Evolutionary conservation across 2,113 vertebrate genomes (phyloP).

Genomic region (Chamaea fasciata): DNA sequence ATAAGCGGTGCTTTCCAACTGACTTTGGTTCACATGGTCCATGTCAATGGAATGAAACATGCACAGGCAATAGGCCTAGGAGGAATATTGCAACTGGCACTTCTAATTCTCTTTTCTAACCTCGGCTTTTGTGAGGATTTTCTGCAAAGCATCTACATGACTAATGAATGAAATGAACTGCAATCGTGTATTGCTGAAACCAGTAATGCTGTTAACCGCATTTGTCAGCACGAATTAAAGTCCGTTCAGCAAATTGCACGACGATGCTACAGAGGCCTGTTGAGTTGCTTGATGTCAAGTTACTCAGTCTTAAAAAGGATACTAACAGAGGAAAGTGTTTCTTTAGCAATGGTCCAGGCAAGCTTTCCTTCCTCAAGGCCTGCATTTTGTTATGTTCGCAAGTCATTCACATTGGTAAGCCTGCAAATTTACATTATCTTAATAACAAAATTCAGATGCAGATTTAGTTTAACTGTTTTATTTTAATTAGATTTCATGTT

Average conservation of each 20-base stretch:
- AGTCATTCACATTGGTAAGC: neutral
- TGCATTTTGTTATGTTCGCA: neutral
- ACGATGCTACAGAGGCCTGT: neutral
- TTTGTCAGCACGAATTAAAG: slow-evolving; percentile 24
- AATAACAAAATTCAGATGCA: neutral
- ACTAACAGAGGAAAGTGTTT: neutral
- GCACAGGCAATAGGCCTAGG: neutral
- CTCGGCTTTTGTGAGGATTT: neutral
- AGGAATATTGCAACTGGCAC: slow-evolving; percentile 8
- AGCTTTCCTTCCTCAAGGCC: neutral
- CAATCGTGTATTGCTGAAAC: slow-evolving; percentile 4
- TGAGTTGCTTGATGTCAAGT: neutral
- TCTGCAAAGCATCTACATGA: slow-evolving; percentile 6
- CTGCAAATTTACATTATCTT: neutral
- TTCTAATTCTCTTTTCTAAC: neutral
- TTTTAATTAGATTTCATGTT: neutral
- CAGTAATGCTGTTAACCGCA: neutral
- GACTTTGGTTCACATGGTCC: neutral
- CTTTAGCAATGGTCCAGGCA: neutral
- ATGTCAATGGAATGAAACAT: neutral
- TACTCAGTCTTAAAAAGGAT: neutral
- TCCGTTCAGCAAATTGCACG: neutral
- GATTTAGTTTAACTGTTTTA: neutral
- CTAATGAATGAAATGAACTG: slow-evolving; percentile 9
- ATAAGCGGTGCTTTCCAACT: neutral